phyloP scores from a whole-genome alignment of 2,113 vertebrate genomes.

The Lophura nycthemera region DNA sequence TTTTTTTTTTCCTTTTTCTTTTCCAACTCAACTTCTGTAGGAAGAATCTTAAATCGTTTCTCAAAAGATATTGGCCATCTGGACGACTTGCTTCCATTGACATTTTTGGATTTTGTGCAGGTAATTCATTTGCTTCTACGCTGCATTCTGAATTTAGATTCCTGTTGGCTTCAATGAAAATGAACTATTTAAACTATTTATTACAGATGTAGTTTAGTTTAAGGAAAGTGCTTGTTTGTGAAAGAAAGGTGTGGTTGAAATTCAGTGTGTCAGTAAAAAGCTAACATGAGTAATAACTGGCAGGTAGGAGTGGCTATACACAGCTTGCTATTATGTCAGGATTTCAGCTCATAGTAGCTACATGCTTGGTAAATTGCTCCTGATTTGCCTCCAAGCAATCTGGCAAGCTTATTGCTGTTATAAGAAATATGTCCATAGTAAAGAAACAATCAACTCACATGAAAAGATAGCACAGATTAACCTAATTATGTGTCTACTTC shows the following conservation, averaged over 20 bases:
- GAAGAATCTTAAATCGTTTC: slow-evolving; percentile 94
- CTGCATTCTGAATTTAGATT: slow-evolving; percentile 42
- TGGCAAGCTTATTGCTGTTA: slow-evolving; percentile 82
- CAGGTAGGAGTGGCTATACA: slow-evolving; percentile 73
- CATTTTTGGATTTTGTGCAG: slow-evolving; percentile 92
- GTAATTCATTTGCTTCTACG: slow-evolving; percentile 78
- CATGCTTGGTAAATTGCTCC: slow-evolving; percentile 77
- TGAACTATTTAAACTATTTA: slow-evolving; percentile 85
- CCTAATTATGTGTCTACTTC: slow-evolving; percentile 89
- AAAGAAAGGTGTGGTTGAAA: slow-evolving; percentile 82
- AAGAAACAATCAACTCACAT: slow-evolving; percentile 90
- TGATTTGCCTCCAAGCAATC: slow-evolving; percentile 84
- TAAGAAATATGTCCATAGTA: slow-evolving; percentile 88
- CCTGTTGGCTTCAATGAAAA: slow-evolving; percentile 62
- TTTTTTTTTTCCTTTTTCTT: slow-evolving; percentile 45
- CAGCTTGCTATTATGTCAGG: slow-evolving; percentile 63
- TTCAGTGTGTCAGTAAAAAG: slow-evolving; percentile 75
- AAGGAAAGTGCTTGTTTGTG: slow-evolving; percentile 85
- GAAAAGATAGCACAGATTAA: slow-evolving; percentile 90
- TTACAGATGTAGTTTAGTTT: slow-evolving; percentile 80
- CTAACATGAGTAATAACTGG: slow-evolving; percentile 80
- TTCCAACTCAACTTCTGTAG: slow-evolving; percentile 72
- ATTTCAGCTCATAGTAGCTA: slow-evolving; percentile 76
- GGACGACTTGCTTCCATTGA: slow-evolving; percentile 91
- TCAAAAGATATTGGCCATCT: slow-evolving; percentile 94